Percentiles rank a stretch among this genome's conserved stretches.
Conservation (phyloP, 2,797 vertebrate genomes). For the Liasis olivaceus region DNA sequence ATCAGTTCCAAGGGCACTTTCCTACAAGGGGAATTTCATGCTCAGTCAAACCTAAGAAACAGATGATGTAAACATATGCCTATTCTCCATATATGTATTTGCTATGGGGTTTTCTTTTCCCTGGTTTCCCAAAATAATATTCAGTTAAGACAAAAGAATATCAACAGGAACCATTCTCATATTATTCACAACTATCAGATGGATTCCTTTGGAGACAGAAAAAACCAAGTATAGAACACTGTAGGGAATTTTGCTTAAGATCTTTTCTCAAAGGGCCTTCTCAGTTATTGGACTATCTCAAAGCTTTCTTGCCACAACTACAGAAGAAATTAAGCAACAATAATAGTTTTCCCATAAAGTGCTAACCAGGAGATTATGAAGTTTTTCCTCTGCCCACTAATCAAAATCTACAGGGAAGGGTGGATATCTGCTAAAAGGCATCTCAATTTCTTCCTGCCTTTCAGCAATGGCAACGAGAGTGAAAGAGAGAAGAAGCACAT, state of each 20-base stretch:
- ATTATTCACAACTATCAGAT: background rate
- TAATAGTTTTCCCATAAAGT: background rate
- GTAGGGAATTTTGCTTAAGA: background rate
- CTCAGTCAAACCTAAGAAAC: constrained; percentile 65
- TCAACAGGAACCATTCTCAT: background rate
- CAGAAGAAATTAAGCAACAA: background rate
- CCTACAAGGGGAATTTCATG: constrained; percentile 67
- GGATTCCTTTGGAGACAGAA: background rate
- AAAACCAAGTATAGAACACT: background rate
- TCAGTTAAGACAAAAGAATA: constrained; percentile 29
- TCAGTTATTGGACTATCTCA: background rate
- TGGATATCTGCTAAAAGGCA: background rate
- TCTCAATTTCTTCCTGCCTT: background rate
- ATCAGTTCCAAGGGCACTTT: constrained; percentile 60
- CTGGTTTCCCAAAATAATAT: constrained; percentile 43
- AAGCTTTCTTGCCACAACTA: background rate
- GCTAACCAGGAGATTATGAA: background rate
- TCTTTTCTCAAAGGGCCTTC: background rate
- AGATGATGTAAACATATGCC: constrained; percentile 68
- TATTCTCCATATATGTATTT: constrained; percentile 44
- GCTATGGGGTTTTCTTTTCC: constrained; percentile 1
- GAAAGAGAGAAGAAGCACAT: background rate
- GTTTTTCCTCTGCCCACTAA: background rate
- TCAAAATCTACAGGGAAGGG: background rate
- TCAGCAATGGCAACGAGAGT: background rate